Conservation (phyloP, 2,797 vertebrate genomes). For the Lindbergichthys nudifrons region DNA sequence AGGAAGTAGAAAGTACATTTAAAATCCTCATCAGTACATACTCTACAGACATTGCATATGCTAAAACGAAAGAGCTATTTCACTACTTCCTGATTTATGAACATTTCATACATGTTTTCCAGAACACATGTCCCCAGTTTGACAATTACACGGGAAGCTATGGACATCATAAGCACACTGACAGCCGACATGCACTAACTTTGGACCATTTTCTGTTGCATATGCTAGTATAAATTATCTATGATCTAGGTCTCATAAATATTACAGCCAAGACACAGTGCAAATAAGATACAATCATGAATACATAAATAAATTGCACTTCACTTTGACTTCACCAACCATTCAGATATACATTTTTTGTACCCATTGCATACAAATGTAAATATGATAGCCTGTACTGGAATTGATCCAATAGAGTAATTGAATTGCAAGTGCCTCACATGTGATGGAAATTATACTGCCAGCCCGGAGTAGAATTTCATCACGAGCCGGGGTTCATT, state of each 20-base stretch:
- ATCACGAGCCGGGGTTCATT: conserved; percentile 65
- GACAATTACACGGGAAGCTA: neutral
- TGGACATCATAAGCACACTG: neutral
- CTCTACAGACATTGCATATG: neutral
- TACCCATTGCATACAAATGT: conserved; percentile 44
- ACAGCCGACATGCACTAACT: conserved; percentile 9
- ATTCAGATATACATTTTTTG: neutral
- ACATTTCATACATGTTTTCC: conserved; percentile 10
- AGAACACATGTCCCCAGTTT: conserved; percentile 3
- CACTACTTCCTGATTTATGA: conserved; percentile 5
- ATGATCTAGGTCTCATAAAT: conserved; percentile 32
- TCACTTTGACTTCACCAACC: conserved; percentile 12
- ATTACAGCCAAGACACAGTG: neutral
- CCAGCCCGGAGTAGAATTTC: conserved; percentile 61
- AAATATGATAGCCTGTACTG: conserved; percentile 27
- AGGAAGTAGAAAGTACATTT: neutral
- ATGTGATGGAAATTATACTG: conserved; percentile 59
- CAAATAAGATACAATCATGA: conserved; percentile 22
- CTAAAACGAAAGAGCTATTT: neutral
- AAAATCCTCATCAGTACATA: neutral
- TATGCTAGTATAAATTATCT: conserved; percentile 34
- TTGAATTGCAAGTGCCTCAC: conserved; percentile 43
- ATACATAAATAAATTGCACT: conserved; percentile 16
- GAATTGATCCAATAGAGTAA: conserved; percentile 49
- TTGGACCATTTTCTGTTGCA: conserved; percentile 2